Percentiles rank a stretch among this genome's conserved stretches.
phyloP scores from a whole-genome alignment of 2,113 vertebrate genomes.

The Cephalopterus ornatus region DNA sequence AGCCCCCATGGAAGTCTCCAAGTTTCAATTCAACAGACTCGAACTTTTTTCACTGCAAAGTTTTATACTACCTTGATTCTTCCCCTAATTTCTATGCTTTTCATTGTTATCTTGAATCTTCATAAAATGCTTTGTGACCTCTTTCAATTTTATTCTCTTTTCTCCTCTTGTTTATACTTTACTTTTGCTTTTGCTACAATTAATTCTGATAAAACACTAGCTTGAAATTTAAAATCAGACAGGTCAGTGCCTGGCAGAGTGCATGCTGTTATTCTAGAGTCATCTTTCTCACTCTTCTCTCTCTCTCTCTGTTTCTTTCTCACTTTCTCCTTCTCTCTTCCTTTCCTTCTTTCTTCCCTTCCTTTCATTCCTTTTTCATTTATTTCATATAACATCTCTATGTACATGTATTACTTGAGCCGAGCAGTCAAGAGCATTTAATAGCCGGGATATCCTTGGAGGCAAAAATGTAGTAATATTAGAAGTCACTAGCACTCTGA shows the following conservation, averaged over 20 bases:
- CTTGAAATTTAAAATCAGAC: not conserved
- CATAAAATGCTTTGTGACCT: not conserved
- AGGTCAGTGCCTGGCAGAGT: not conserved
- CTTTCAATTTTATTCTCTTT: not conserved
- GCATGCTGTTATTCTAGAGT: not conserved
- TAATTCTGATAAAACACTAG: not conserved
- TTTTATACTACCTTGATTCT: not conserved
- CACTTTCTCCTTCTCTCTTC: not conserved
- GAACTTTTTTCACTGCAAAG: not conserved
- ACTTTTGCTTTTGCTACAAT: not conserved
- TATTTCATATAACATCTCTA: not conserved
- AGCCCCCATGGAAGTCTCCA: not conserved
- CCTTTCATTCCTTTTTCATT: not conserved
- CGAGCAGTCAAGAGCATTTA: not conserved
- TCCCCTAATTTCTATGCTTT: not conserved
- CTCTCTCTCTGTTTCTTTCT: not conserved
- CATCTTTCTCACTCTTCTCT: not conserved
- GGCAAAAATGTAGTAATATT: constrained; percentile 5
- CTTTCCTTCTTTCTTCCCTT: not conserved
- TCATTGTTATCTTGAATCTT: not conserved
- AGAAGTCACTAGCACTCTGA: not conserved
- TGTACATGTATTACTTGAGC: not conserved
- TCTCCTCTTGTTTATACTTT: not conserved
- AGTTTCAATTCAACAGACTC: not conserved
- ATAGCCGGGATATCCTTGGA: constrained; percentile 9